Conservation (phyloP, 1,140 invertebrate species). For the Drosophila funebris region DNA sequence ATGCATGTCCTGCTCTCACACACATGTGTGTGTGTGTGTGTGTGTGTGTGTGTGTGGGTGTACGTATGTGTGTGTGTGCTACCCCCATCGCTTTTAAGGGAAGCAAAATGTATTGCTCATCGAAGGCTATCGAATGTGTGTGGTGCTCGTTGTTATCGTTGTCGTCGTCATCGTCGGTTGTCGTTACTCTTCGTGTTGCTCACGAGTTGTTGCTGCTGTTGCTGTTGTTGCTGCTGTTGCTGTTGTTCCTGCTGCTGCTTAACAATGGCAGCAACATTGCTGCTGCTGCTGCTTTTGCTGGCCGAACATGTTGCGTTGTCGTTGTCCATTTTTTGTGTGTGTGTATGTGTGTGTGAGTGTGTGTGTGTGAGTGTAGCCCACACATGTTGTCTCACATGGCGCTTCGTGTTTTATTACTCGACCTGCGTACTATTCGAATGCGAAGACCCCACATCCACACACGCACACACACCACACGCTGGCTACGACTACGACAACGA, state of each 20-base stretch:
- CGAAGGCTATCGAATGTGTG: conserved; percentile 81
- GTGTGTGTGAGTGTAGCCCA: conserved; percentile 47
- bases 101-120: conserved; percentile 82
- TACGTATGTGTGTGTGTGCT: conserved; percentile 12
- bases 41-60: conserved; percentile 4
- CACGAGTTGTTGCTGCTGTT: conserved; percentile 12
- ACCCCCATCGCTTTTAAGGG: conserved; percentile 67
- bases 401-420: conserved; percentile 80
- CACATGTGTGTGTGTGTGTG: conserved; percentile 18
- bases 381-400: conserved; percentile 59
- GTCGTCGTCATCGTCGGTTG: conserved; percentile 23
- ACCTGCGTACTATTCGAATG: conserved; percentile 71
- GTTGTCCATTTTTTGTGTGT: conserved; percentile 52
- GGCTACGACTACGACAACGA: not conserved
- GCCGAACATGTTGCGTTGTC: conserved; percentile 78
- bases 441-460: conserved; percentile 33
- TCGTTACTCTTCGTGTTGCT: conserved; percentile 18
- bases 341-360: conserved; percentile 32
- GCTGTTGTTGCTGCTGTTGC: not conserved
- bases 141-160: too few relatives aligned
- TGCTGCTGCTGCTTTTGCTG: conserved; percentile 35
- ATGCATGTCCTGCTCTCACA: conserved; percentile 62
- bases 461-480: conserved; percentile 22
- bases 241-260: conserved; percentile 13
- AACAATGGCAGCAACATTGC: conserved; percentile 53